Evolutionary conservation across 2,797 vertebrate species (phyloP), one percentile per base, ranked within the genome.

Genomic region (Furcifer pardalis): DNA sequence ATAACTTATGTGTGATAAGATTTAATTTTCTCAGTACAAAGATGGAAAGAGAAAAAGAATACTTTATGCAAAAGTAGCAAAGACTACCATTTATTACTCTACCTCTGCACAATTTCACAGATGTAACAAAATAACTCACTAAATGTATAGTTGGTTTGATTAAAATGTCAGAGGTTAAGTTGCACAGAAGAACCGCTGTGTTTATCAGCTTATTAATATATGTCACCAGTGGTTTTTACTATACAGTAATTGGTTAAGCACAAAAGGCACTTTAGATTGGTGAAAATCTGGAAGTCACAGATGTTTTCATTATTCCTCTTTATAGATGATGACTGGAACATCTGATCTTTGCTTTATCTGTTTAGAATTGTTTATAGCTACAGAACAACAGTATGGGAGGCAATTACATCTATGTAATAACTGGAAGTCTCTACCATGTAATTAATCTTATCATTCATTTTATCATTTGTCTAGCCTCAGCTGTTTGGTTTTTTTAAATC

Each of bases 401-500:
- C 15, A 87, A 40, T 77, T 65, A 86, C 49, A 82, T 87, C 77
- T 92, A 30, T 65, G 44, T 82, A 89, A 84, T 85, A 87, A 84
- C 9, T 65, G 76, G 35, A 85, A 76, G 86, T 82, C 66, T 42
- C 25, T 82, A 74, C 60, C 69, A 82, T n/a, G 27, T 74, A 87
- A 25, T 81, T 89, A 71, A 87, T 88, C 49, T 80, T 89, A 19
- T 63, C 0, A 82, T 86, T 88, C 87, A 75, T 12, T 71, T 56
- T 56, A n/a, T 56, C 91, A 85, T 81, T 87, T 12, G 46, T 42
- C 86, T 92, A 46, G 32, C n/a, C 90, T 25, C 82, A 89, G 89
- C 86, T 92, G 89, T 69, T 95, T 44, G 6, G n/a, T n/a, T n/a
- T n/a, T 89, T 79, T 89, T 91, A 89, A 75, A 40, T 80, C 44